Base-by-base conservation (phyloP, 2,797 vertebrate genomes). In the Buphagus erythrorhynchus region DNA sequence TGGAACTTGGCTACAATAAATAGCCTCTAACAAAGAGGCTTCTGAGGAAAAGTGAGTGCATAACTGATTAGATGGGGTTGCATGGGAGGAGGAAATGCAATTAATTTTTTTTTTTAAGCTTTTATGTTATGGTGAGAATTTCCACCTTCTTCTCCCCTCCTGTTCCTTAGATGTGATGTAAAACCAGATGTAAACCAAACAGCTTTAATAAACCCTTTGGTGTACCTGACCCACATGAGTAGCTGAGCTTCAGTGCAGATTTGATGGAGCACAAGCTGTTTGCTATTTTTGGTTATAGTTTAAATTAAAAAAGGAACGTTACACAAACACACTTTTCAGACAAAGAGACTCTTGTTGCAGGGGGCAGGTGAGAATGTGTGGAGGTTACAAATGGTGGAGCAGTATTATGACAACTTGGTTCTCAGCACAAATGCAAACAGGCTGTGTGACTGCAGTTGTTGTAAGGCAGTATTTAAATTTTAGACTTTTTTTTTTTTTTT, bases 261-360 rank as follows among this genome's bases (percentile, higher is more conserved):
- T 46, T 76, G 25, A 43, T 65, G 63, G 79, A 78, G 31, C 28
- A 24, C 40, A 86, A 62, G 33, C 40, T 20, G 7, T 46, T 86
- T 90, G 46, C 79, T 92, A 15, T 78, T 93, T 94, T 91, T 84
- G 55, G 33, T 72, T 90, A n/a, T 55, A 78, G 76, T 62, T 91
- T 90, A 86, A 95, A 78, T 91, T 87, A 55, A 93, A 78, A 40
- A 90, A 86, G n/a, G 71, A 94, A 76, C 43, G 48, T 82, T 95
- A 91, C 26, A 83, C 66, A 97, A 90, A 72, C 89, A n/a, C 16
- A 14, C 65, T 88, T 92, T 88, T 95, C 35, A 84, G 81, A 96
- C 93, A 97, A 96, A 97, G 90, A 84, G 38, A n/a, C 62, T 85
- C 73, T 95, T 93, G 82, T 97, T 95, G 55, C 58, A 67, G 63